Conservation (phyloP, 2,113 vertebrate species). For the Anoura caudifer region DNA sequence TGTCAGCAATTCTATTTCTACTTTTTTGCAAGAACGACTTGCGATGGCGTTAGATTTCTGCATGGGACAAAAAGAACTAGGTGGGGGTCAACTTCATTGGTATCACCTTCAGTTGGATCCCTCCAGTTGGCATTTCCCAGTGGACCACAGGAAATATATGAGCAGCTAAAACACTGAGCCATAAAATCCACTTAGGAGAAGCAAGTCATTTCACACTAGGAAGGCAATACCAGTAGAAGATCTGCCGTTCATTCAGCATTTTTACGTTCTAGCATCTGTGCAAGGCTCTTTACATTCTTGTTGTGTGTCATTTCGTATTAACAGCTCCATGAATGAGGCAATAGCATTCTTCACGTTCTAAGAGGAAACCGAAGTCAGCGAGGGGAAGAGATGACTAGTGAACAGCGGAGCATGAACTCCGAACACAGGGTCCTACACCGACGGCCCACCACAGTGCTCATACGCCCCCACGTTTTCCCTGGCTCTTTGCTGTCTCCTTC, state of each 20-base stretch:
- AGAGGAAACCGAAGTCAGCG: not conserved
- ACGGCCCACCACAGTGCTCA: not conserved
- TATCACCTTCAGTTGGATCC: not conserved
- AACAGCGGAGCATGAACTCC: not conserved
- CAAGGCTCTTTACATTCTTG: not conserved
- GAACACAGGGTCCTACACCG: not conserved
- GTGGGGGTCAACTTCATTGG: not conserved
- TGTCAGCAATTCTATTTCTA: not conserved
- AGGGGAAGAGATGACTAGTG: not conserved
- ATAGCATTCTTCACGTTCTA: not conserved
- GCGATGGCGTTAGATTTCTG: not conserved
- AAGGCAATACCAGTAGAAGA: not conserved
- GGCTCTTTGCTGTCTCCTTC: not conserved
- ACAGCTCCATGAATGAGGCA: not conserved
- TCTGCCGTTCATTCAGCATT: not conserved
- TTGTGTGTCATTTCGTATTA: not conserved
- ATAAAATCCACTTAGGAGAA: not conserved
- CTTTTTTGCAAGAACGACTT: not conserved
- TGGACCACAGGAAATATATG: not conserved
- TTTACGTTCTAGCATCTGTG: not conserved
- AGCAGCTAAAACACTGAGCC: not conserved
- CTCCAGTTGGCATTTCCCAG: not conserved
- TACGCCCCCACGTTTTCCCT: not conserved
- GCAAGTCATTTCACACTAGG: not conserved
- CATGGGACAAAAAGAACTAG: not conserved